phyloP scores from a whole-genome alignment of 1,140 invertebrate species.

The Hylaeus volcanicus region DNA sequence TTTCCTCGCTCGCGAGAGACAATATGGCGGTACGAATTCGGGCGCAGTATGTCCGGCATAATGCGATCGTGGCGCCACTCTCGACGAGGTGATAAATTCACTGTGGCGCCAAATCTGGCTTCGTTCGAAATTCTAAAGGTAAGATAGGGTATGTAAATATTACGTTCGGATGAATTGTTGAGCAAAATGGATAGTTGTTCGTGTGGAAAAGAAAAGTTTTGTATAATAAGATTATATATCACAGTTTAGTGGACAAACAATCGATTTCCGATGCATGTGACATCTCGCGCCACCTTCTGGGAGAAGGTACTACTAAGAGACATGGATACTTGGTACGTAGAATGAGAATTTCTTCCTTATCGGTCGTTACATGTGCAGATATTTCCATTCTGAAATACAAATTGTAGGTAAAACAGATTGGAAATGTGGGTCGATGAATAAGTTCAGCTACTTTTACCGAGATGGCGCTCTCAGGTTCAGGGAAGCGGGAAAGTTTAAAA shows the following conservation, averaged over 20 bases:
- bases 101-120: neutral
- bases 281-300: neutral
- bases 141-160: too few species aligned
- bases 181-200: neutral
- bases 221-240: too few species aligned
- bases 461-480: neutral
- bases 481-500: neutral
- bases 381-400: neutral
- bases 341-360: neutral
- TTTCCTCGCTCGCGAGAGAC: constrained; percentile 60
- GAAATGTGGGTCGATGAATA: neutral
- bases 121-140: neutral
- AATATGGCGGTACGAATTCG: constrained; percentile 70
- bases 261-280: neutral
- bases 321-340: too few species aligned
- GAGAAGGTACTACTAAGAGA: neutral
- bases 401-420: neutral
- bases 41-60: constrained; percentile 32
- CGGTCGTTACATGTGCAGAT: neutral
- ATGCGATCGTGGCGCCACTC: neutral
- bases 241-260: neutral
- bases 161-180: too few species aligned
- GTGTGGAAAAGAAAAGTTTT: too few species aligned
- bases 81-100: neutral
- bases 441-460: neutral